Conservation (phyloP, 2,797 vertebrate genomes). For the Periparus ater region DNA sequence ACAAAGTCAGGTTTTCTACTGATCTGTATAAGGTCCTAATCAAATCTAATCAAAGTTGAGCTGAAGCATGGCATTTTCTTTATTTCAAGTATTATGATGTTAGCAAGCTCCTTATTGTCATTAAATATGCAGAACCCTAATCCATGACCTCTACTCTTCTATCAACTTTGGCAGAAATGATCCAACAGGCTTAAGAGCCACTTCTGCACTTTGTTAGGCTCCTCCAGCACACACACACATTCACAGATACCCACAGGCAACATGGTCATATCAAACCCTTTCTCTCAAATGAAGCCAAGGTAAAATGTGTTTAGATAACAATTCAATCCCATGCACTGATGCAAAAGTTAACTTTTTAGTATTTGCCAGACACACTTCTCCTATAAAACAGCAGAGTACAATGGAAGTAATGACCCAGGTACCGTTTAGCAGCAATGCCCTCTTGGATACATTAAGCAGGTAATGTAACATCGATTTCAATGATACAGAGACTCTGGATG, state of each 20-base stretch:
- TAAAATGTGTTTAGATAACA: neutral
- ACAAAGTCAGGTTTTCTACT: neutral
- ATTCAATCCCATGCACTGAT: neutral
- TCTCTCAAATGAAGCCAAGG: neutral
- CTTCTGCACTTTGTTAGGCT: neutral
- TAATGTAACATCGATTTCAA: neutral
- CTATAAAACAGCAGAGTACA: neutral
- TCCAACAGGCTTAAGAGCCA: neutral
- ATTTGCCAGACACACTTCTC: neutral
- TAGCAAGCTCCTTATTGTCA: neutral
- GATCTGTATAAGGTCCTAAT: neutral
- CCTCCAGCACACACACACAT: neutral
- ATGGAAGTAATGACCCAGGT: neutral
- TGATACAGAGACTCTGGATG: rapidly evolving
- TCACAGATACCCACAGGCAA: neutral
- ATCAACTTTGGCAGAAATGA: neutral
- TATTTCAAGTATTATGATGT: neutral
- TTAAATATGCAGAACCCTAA: neutral
- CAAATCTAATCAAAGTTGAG: neutral
- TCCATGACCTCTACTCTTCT: neutral
- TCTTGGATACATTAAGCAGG: neutral
- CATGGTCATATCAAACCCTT: neutral
- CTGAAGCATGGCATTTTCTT: neutral
- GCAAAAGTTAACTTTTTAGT: neutral
- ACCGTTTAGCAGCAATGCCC: neutral